These are phyloP conservation scores for Sebastes cheni DNA, from an alignment of 2,797 vertebrate species.

Conservation along the genomic window DNA sequence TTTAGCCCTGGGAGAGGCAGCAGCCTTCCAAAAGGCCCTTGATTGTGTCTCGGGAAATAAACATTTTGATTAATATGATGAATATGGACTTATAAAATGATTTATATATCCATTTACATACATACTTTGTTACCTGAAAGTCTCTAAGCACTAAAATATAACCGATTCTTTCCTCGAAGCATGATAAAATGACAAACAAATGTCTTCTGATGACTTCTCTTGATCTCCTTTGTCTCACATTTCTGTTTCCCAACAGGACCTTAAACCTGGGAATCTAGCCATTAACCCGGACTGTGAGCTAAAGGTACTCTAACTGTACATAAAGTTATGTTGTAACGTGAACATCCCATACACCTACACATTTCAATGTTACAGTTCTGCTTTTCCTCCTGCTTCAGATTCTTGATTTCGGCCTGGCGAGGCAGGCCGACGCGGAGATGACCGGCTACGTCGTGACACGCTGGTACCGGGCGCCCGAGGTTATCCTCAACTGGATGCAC, in stretches of 20 bases:
- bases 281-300: slow-evolving; percentile 97
- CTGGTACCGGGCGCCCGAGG: slow-evolving; percentile 97
- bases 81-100: background rate
- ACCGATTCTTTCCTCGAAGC: too few relatives aligned
- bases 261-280: slow-evolving; percentile 96
- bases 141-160: background rate
- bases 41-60: background rate
- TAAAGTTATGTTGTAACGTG: fast-evolving
- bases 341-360: fast-evolving
- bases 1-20: background rate
- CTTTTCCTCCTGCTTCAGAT: slow-evolving; percentile 80
- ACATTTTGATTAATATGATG: background rate
- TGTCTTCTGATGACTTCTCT: background rate
- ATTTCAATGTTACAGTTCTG: background rate
- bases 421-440: slow-evolving; percentile 95
- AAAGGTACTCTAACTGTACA: slow-evolving; percentile 82
- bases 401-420: slow-evolving; percentile 96
- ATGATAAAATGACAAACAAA: background rate
- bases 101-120: background rate
- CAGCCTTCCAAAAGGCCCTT: too few relatives aligned
- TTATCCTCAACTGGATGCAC: slow-evolving; percentile 98
- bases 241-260: slow-evolving; percentile 82
- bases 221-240: background rate
- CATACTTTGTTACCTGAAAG: background rate
- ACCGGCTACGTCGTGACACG: slow-evolving; percentile 97